A percentile compares a stretch with the other conserved stretches of the same genome.
Conservation (phyloP, 2,797 vertebrate species). For the Cygnus olor region DNA sequence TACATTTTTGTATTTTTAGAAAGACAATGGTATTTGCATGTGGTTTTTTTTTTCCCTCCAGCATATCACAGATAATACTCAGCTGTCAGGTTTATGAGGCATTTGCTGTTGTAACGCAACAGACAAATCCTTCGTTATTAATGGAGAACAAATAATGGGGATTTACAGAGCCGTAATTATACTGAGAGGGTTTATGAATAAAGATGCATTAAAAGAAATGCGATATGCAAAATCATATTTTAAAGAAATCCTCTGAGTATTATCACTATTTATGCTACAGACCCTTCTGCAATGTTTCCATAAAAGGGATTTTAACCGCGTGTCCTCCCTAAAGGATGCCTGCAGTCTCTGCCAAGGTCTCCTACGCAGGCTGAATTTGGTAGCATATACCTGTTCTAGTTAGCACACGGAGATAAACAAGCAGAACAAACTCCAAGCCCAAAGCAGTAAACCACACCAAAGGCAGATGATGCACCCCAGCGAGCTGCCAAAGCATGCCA, state of each 20-base stretch:
- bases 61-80: background rate
- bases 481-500: background rate
- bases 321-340: background rate
- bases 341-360: background rate
- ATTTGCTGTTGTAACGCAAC: conserved; percentile 29
- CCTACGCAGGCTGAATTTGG: background rate
- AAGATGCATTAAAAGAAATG: conserved; percentile 39
- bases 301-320: background rate
- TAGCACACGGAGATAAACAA: background rate
- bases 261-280: background rate
- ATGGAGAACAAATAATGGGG: conserved; percentile 56
- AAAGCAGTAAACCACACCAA: background rate
- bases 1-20: background rate
- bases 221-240: background rate
- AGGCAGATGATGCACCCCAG: background rate
- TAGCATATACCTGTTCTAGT: background rate
- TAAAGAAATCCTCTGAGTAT: conserved; percentile 19
- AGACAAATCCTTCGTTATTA: conserved; percentile 54
- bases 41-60: background rate
- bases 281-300: background rate
- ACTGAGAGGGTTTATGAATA: background rate
- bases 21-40: background rate
- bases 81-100: background rate
- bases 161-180: conserved; percentile 70
- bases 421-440: background rate